Evolutionary conservation across 2,797 vertebrate species (phyloP).

Genomic region (Typhlichthys eigenmanni): DNA sequence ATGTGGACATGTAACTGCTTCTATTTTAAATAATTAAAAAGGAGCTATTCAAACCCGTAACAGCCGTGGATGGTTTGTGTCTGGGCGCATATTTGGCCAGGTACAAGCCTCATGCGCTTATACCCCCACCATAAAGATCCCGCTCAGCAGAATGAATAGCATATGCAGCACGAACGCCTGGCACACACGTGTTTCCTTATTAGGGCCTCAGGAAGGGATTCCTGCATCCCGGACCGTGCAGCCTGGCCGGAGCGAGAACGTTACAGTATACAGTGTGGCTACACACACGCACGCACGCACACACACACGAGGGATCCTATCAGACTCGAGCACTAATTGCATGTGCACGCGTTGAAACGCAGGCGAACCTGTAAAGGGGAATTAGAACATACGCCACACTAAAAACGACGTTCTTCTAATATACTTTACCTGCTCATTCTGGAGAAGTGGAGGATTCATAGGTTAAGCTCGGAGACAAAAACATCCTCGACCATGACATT

Average conservation of each 20-base stretch:
- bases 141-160: slow-evolving; percentile 70
- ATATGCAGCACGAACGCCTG: slow-evolving; percentile 66
- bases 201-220: slow-evolving; percentile 59
- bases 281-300: neutral
- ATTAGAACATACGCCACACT: no score
- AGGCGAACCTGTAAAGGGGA: neutral
- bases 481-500: slow-evolving; percentile 92
- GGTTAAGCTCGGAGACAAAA: slow-evolving; percentile 46
- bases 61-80: slow-evolving; percentile 41
- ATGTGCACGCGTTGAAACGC: neutral
- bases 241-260: slow-evolving; percentile 32
- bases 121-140: slow-evolving; percentile 60
- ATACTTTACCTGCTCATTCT: slow-evolving; percentile 58
- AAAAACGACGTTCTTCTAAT: neutral
- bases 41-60: slow-evolving; percentile 43
- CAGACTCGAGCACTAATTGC: neutral
- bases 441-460: slow-evolving; percentile 12
- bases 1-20: slow-evolving; percentile 2
- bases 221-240: slow-evolving; percentile 30
- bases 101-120: slow-evolving; percentile 38
- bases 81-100: slow-evolving; percentile 49
- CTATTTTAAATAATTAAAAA: slow-evolving; percentile 23
- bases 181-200: slow-evolving; percentile 70
- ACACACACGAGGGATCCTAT: slow-evolving; percentile 19
- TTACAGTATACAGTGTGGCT: slow-evolving; percentile 32